Percentiles rank a stretch among this genome's conserved stretches.
phyloP scores from a whole-genome alignment of 2,113 vertebrate species.

The Catharus fuscescens region DNA sequence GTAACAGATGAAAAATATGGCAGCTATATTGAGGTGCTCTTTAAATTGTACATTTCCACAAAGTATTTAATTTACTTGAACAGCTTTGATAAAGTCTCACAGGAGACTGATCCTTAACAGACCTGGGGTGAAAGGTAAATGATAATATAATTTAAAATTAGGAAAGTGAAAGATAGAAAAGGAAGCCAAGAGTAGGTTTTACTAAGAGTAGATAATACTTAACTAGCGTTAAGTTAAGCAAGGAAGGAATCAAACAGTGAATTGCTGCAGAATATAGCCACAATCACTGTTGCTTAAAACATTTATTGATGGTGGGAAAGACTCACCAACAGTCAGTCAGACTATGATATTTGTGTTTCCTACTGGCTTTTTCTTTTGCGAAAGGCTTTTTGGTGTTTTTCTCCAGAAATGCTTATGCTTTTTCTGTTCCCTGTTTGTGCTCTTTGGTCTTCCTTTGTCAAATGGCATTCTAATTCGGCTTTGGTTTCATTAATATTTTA shows the following conservation, averaged over 20 bases:
- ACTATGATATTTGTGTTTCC: neutral
- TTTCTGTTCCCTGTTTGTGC: neutral
- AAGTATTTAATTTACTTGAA: neutral
- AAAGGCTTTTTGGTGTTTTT: neutral
- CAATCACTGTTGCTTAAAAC: neutral
- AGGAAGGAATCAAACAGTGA: neutral
- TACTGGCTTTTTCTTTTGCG: neutral
- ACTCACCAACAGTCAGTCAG: neutral
- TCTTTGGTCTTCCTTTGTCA: neutral
- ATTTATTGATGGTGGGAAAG: neutral
- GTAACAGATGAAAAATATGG: neutral
- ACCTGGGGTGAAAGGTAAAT: neutral
- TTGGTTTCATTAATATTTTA: neutral
- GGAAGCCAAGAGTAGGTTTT: neutral
- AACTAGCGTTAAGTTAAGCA: neutral
- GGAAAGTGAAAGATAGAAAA: neutral
- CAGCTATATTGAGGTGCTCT: neutral
- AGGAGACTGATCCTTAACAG: neutral
- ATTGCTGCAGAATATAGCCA: neutral
- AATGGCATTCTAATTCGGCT: neutral
- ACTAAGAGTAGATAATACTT: too few species aligned
- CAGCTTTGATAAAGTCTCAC: neutral
- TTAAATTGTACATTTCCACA: neutral
- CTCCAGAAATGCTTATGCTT: neutral
- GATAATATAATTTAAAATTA: neutral